Percentiles rank a stretch among this genome's conserved stretches.
Evolutionary conservation across 2,888 invertebrate genomes (phyloP).

Genomic region (Pachycephus smyrnensis): DNA sequence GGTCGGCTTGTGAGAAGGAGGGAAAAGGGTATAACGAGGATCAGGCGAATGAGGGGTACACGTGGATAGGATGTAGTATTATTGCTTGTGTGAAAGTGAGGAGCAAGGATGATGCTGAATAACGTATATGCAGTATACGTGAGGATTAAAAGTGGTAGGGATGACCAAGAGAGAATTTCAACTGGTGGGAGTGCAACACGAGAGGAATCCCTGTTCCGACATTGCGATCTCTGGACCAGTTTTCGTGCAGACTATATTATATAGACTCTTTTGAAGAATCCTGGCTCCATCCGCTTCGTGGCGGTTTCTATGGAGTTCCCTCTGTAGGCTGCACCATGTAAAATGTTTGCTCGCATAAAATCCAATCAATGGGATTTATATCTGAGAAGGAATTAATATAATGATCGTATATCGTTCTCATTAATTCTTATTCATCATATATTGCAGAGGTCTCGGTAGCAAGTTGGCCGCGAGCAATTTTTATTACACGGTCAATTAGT

Average conservation of each 20-base stretch:
- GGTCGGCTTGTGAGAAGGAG: constrained; percentile 15
- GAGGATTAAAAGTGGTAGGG: background rate
- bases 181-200: background rate
- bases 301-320: background rate
- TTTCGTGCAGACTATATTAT: constrained; percentile 33
- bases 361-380: background rate
- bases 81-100: background rate
- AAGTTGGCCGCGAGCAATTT: background rate
- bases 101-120: background rate
- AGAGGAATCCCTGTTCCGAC: constrained; percentile 37
- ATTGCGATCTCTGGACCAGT: constrained; percentile 42
- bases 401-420: too few relatives aligned
- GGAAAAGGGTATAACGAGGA: background rate
- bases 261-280: background rate
- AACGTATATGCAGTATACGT: background rate
- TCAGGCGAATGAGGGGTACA: background rate
- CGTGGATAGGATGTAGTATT: background rate
- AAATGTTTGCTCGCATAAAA: background rate
- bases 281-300: background rate
- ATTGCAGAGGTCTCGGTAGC: background rate
- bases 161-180: background rate
- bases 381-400: background rate
- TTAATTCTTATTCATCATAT: too few relatives aligned
- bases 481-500: background rate
- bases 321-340: background rate